Conservation (phyloP, 1,140 invertebrate genomes). For the Archegozetes longisetosus region DNA sequence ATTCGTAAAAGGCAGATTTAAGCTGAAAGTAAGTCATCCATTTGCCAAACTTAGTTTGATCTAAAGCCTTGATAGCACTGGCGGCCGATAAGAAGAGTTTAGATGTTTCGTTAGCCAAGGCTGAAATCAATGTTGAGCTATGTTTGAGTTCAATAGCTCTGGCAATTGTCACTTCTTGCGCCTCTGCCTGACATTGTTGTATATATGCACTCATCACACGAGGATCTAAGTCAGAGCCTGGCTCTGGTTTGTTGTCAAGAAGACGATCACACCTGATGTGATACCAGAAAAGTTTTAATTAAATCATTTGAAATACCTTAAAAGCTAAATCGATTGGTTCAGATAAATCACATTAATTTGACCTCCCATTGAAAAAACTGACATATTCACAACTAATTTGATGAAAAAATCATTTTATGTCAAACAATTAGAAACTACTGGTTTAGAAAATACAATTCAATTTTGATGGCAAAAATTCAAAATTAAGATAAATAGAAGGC, state of each 20-base stretch:
- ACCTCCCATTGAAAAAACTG: too few species aligned
- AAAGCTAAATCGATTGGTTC: too few species aligned
- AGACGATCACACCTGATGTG: neutral
- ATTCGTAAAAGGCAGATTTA: slow-evolving; percentile 44
- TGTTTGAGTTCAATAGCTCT: slow-evolving; percentile 53
- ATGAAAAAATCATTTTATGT: too few species aligned
- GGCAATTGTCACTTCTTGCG: slow-evolving; percentile 43
- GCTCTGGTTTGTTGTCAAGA: slow-evolving; percentile 24
- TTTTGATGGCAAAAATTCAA: neutral
- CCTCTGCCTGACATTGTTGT: slow-evolving; percentile 50
- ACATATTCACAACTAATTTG: too few species aligned
- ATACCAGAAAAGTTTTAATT: too few species aligned
- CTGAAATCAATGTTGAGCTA: slow-evolving; percentile 42
- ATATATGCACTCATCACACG: slow-evolving; percentile 45
- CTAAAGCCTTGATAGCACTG: slow-evolving; percentile 38
- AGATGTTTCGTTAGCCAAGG: slow-evolving; percentile 47
- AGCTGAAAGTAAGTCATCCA: slow-evolving; percentile 52
- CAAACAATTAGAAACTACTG: slow-evolving; percentile 31
- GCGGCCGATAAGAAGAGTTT: slow-evolving; percentile 43
- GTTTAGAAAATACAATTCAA: neutral
- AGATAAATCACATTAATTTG: too few species aligned
- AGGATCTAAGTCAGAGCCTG: slow-evolving; percentile 44
- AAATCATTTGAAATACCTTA: too few species aligned
- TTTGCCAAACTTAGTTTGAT: slow-evolving; percentile 39
- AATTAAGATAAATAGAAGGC: too few species aligned